Percentiles rank a stretch among this genome's conserved stretches.
phyloP scores from a whole-genome alignment of 2,797 vertebrate species.

The Tolypeutes matacus region DNA sequence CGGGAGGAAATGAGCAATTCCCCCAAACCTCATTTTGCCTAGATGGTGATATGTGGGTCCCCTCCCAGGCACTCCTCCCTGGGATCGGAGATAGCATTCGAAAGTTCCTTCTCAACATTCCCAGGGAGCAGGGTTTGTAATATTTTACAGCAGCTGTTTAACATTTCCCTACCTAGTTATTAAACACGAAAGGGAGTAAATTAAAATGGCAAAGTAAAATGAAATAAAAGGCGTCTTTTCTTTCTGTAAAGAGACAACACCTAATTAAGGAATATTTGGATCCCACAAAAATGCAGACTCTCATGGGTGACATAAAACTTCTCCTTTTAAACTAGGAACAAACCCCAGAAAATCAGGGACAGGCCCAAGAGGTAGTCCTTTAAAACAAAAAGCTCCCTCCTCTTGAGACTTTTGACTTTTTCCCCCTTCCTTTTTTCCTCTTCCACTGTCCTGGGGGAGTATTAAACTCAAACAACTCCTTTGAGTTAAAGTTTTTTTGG shows the following conservation, averaged over 20 bases:
- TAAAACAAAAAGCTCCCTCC: constrained; percentile 73
- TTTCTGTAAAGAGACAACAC: constrained; percentile 85
- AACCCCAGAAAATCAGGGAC: constrained; percentile 81
- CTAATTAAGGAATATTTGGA: constrained; percentile 89
- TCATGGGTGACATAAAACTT: constrained; percentile 82
- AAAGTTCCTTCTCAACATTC: constrained; percentile 55
- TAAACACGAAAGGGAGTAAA: constrained; percentile 86
- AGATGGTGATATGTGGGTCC: neutral
- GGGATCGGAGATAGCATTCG: neutral
- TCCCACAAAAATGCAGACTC: constrained; percentile 86
- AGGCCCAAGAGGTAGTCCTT: constrained; percentile 75
- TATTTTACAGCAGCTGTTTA: constrained; percentile 85
- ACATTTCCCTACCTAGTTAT: constrained; percentile 87
- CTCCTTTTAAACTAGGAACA: constrained; percentile 80
- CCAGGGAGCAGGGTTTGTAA: constrained; percentile 64
- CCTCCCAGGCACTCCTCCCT: accelerated
- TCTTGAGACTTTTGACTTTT: constrained; percentile 52
- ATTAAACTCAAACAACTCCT: constrained; percentile 64
- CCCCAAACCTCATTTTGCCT: neutral
- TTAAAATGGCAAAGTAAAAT: constrained; percentile 86
- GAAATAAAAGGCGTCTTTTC: constrained; percentile 85
- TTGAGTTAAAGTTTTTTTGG: constrained; percentile 69
- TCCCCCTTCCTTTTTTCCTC: neutral
- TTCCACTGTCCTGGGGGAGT: constrained; percentile 56
- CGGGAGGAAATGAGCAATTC: accelerated